phyloP scores from a whole-genome alignment of 2,888 invertebrate genomes.

The Drosophila lacicola region DNA sequence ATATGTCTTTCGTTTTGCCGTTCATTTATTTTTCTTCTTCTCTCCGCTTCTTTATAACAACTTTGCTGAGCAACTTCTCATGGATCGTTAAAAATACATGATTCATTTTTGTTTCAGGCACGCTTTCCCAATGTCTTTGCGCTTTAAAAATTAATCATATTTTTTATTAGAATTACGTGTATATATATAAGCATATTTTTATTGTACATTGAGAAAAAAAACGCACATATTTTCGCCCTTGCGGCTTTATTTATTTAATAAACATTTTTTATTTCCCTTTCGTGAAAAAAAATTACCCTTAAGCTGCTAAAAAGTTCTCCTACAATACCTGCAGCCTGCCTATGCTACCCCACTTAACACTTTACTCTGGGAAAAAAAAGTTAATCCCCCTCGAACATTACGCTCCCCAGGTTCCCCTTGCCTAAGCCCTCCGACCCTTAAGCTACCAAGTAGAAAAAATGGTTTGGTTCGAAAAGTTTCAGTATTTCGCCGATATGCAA shows the following conservation, averaged over 20 bases:
- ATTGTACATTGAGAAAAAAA: conserved; percentile 30
- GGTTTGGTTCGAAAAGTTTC: conserved; percentile 35
- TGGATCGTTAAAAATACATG: conserved; percentile 34
- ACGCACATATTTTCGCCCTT: conserved; percentile 8
- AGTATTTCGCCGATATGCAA: conserved; percentile 17
- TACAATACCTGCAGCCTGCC: conserved; percentile 20
- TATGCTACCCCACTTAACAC: neutral
- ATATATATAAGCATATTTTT: conserved; percentile 12
- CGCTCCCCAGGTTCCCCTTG: neutral
- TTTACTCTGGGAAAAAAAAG: conserved; percentile 4
- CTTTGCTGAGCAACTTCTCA: conserved; percentile 22
- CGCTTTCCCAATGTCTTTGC: conserved; percentile 13
- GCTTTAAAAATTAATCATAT: conserved; percentile 17
- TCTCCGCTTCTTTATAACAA: conserved; percentile 14
- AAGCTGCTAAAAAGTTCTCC: conserved; percentile 25
- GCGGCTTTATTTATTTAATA: conserved; percentile 1
- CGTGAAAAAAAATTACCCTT: conserved; percentile 25
- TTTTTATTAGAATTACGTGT: conserved; percentile 23
- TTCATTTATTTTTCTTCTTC: conserved; percentile 1
- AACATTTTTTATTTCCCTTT: conserved; percentile 5
- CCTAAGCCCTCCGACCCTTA: conserved; percentile 14
- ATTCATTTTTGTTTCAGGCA: conserved; percentile 21
- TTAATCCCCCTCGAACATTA: conserved; percentile 4
- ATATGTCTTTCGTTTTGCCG: conserved; percentile 5
- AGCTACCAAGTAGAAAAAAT: conserved; percentile 40